Conservation (phyloP, 2,113 vertebrate species). For the Bubalus kerabau region DNA sequence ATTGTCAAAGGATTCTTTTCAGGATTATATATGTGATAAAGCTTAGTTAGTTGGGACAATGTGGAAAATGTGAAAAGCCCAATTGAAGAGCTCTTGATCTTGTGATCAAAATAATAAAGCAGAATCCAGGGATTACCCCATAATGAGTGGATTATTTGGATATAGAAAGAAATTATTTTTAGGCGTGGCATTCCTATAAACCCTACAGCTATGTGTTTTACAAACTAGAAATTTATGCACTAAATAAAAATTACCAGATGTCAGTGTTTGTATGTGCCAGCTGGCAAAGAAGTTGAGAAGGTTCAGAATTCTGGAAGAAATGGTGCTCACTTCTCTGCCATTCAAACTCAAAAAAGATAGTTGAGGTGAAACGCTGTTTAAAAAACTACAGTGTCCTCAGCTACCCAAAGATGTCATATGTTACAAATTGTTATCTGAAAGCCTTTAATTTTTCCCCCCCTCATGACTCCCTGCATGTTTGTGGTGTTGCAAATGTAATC, state of each 20-base stretch:
- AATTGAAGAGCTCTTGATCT: background rate
- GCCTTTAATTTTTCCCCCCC: background rate
- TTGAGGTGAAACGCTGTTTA: background rate
- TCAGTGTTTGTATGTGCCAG: constrained; percentile 45
- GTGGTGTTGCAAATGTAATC: constrained; percentile 11
- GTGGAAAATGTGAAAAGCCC: background rate
- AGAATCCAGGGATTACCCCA: background rate
- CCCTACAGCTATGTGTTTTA: constrained; percentile 49
- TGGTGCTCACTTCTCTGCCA: constrained; percentile 17
- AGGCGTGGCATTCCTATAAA: constrained; percentile 51
- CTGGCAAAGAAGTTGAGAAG: background rate
- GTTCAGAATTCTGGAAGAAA: constrained; percentile 23
- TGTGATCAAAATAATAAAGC: background rate
- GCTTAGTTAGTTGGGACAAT: background rate
- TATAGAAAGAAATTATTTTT: constrained; percentile 60
- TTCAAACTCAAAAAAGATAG: background rate
- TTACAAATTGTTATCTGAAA: constrained; percentile 24
- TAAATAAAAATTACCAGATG: constrained; percentile 62
- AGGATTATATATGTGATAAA: background rate
- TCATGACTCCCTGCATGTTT: background rate
- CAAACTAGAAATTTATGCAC: constrained; percentile 52
- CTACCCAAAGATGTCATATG: background rate
- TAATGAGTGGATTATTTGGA: constrained; percentile 51
- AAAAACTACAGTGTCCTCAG: background rate
- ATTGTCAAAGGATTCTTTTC: background rate